Evolutionary conservation across 2,888 invertebrate species (phyloP), one percentile per base, ranked within the genome.

Genomic region (Chymomyza fuscimana): DNA sequence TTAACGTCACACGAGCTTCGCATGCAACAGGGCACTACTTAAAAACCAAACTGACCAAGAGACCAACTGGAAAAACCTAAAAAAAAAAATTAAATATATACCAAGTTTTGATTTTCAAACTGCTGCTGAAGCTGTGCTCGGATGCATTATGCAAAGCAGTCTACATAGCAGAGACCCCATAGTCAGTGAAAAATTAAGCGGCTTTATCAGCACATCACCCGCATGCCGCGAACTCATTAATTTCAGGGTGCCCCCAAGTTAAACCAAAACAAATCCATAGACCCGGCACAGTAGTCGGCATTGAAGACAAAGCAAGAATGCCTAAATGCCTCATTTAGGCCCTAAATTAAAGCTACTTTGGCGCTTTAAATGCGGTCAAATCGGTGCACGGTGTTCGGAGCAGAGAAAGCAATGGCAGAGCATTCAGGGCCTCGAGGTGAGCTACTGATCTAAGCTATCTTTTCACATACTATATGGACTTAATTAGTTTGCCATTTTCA

Each of bases 311-410:
- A 87, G 78, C 73, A 74, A 87, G 83, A 83, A 86, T 76, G 81
- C 88, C 84, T 81, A 86, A 86, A 88, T 83, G 88, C 73, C 81
- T 86, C 82, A 87, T 86, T 86, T 86, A 77, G 81, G 86, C 78
- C 84, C 79, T 87, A 87, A 87, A 85, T 85, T 87, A 83, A 83
- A 86, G 88, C 81, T 74, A 78, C 76, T 79, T 80, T 63, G 73
- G 74, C 72, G 46, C 54, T 16, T 36, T 65, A 40, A n/a, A 66
- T 66, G 40, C 40, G 40, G 40, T 46, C 40, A 58, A 58, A 25
- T 58, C 58, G 58, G 10, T 58, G 58, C 9, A 19, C 9, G 29
- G 9, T 52, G 19, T 25, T 12, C 56, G 12, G 56, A n/a, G 12
- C 16, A 76, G 75, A 76, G 78, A 76, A 76, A 79, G 86, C 71